Conservation (phyloP, 2,797 vertebrate species). For the Streptopelia turtur region DNA sequence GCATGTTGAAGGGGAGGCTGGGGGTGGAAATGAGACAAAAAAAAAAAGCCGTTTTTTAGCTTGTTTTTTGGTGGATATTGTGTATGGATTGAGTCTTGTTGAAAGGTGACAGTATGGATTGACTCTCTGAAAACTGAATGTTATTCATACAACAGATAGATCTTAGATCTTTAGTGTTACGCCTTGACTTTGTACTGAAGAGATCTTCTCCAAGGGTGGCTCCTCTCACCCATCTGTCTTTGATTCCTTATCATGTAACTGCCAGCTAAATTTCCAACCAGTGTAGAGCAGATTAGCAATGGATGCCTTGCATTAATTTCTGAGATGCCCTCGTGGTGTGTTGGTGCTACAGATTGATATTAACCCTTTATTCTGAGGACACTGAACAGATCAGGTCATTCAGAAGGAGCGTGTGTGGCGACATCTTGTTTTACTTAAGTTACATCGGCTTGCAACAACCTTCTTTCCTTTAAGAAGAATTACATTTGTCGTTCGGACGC, state of each 20-base stretch:
- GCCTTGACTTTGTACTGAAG: background rate
- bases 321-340: background rate
- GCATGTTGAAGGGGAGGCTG: background rate
- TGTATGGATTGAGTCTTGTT: background rate
- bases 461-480: background rate
- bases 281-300: background rate
- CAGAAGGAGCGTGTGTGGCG: fast-evolving
- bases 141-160: background rate
- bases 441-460: fast-evolving
- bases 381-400: background rate
- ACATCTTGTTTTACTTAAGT: background rate
- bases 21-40: too few species aligned
- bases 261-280: background rate
- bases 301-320: background rate
- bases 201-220: background rate
- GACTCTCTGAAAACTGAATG: background rate
- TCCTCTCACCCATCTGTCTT: background rate
- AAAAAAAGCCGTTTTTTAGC: background rate
- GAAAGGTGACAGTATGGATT: background rate
- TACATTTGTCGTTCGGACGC: background rate
- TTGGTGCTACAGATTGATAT: background rate
- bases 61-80: background rate
- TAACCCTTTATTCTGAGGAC: background rate
- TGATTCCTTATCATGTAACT: fast-evolving
- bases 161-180: background rate